phyloP scores from a whole-genome alignment of 2,113 vertebrate genomes.

The Aix galericulata region DNA sequence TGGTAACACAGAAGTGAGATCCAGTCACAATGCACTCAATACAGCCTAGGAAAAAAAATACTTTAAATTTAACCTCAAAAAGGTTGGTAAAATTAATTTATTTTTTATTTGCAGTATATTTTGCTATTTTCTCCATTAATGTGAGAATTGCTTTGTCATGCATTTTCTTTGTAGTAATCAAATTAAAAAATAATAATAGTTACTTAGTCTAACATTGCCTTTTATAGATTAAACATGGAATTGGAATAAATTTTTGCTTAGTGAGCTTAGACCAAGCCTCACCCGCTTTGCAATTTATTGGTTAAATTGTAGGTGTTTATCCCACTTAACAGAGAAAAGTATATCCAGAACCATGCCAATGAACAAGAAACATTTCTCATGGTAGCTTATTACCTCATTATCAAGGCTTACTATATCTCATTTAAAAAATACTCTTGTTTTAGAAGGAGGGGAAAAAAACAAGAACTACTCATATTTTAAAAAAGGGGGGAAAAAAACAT shows the following conservation, averaged over 20 bases:
- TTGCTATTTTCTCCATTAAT: neutral
- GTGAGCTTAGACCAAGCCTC: neutral
- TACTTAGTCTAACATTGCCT: neutral
- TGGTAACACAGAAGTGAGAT: neutral
- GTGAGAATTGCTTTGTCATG: neutral
- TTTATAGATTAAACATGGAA: neutral
- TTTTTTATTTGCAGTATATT: neutral
- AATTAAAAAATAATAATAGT: fast-evolving
- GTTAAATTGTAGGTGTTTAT: neutral
- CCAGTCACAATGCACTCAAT: neutral
- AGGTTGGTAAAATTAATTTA: neutral
- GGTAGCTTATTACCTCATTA: neutral
- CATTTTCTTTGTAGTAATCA: neutral
- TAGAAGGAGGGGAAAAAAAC: neutral
- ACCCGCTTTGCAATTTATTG: neutral
- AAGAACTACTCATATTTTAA: neutral
- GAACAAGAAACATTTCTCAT: neutral
- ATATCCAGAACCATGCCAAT: neutral
- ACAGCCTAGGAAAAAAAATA: neutral
- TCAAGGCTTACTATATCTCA: neutral
- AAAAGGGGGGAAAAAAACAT: neutral
- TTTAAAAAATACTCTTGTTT: neutral
- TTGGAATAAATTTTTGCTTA: neutral
- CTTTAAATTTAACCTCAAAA: neutral
- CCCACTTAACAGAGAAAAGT: neutral